Percentiles rank a stretch among this genome's conserved stretches.
phyloP scores from a whole-genome alignment of 2,113 vertebrate species.

The Andinoacara biseriatus region DNA sequence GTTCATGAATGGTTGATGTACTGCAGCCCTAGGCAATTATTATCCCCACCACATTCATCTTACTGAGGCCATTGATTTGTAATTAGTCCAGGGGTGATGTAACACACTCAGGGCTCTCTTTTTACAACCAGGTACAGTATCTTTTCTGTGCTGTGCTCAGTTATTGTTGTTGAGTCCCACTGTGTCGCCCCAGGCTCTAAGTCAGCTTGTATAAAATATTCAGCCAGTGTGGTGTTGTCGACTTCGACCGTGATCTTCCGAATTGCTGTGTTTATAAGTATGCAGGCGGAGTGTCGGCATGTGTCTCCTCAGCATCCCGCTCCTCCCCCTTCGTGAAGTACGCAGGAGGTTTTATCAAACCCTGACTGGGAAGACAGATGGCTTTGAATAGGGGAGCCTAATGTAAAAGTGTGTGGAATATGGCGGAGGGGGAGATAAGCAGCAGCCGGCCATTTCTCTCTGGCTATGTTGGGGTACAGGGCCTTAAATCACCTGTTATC shows the following conservation, averaged over 20 bases:
- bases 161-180: conserved; percentile 58
- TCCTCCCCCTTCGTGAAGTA: conserved; percentile 54
- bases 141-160: conserved; percentile 29
- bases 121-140: conserved; percentile 50
- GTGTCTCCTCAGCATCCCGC: conserved; percentile 45
- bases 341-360: conserved; percentile 76
- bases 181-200: conserved; percentile 47
- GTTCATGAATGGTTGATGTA: conserved; percentile 57
- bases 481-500: conserved; percentile 85
- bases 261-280: conserved; percentile 60
- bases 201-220: conserved; percentile 63
- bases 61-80: conserved; percentile 67
- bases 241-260: conserved; percentile 43
- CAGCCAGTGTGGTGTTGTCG: conserved; percentile 43
- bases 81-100: conserved; percentile 70
- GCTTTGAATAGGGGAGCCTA: conserved; percentile 73
- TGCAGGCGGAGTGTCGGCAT: conserved; percentile 49
- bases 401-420: conserved; percentile 82
- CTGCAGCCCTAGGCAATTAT: conserved; percentile 48
- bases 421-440: conserved; percentile 77
- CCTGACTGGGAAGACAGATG: conserved; percentile 81
- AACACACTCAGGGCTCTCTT: conserved; percentile 41
- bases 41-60: conserved; percentile 61
- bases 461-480: conserved; percentile 66
- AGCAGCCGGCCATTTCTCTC: conserved; percentile 72